Conservation (phyloP, 2,113 vertebrate species). For the Argyrosomus japonicus region DNA sequence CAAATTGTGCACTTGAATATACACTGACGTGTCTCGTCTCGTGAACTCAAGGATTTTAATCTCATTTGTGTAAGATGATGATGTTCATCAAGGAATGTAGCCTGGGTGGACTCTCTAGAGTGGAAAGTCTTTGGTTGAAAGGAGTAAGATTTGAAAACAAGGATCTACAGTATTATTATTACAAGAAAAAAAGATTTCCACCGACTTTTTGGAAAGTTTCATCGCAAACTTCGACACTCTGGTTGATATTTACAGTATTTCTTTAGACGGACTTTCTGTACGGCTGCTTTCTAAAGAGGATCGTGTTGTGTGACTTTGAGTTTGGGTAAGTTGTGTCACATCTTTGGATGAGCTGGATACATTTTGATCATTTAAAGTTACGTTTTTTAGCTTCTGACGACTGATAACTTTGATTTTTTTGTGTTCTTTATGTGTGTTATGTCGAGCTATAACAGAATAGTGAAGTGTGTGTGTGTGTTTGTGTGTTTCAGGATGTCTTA, state of each 20-base stretch:
- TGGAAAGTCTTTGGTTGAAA: not conserved
- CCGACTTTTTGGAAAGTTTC: not conserved
- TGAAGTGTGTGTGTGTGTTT: not conserved
- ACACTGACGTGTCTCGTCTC: not conserved
- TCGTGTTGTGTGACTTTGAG: not conserved
- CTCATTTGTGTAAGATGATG: constrained; percentile 62
- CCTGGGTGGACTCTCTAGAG: not conserved
- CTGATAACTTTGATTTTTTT: not conserved
- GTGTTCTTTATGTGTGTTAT: not conserved
- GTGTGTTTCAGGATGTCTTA: not conserved
- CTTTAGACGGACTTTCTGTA: not conserved
- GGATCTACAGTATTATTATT: not conserved
- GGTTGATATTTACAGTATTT: not conserved
- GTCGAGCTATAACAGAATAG: not conserved
- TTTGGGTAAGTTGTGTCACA: constrained; percentile 49
- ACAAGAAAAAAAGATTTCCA: not conserved
- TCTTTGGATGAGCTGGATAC: not conserved
- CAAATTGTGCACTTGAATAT: constrained; percentile 29
- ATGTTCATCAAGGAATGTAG: not conserved
- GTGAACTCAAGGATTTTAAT: constrained; percentile 48
- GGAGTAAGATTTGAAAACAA: not conserved
- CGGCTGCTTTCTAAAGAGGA: not conserved
- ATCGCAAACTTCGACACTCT: not conserved
- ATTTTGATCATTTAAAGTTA: not conserved
- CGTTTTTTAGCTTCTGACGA: not conserved